Conservation (phyloP, 2,888 invertebrate species). For the Pterobdella sp. region DNA sequence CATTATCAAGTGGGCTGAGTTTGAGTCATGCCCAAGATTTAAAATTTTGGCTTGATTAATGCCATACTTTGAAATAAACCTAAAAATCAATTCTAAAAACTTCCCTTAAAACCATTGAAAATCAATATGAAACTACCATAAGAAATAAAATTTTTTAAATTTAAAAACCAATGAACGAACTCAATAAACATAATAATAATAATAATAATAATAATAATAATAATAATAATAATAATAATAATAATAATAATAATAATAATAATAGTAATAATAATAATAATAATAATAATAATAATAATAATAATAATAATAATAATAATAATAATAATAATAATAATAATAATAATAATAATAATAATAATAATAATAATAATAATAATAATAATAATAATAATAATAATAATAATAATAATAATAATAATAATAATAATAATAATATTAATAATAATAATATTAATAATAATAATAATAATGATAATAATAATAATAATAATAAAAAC, state of each 20-base stretch:
- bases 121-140: too few relatives aligned
- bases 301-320: neutral
- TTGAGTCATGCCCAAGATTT: too few relatives aligned
- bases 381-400: neutral
- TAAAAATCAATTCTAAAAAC: too few relatives aligned
- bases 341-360: neutral
- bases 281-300: neutral
- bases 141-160: too few relatives aligned
- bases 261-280: neutral
- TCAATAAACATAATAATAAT: too few relatives aligned
- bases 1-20: too few relatives aligned
- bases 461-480: neutral
- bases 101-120: too few relatives aligned
- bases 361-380: neutral
- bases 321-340: neutral
- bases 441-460: neutral
- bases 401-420: neutral
- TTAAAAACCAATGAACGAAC: too few relatives aligned
- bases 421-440: neutral
- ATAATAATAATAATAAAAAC: neutral
- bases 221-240: constrained; percentile 10
- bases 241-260: neutral
- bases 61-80: too few relatives aligned
- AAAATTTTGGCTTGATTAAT: too few relatives aligned
- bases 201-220: constrained; percentile 12